Conservation (phyloP, 2,797 vertebrate species). For the Acridotheres tristis region DNA sequence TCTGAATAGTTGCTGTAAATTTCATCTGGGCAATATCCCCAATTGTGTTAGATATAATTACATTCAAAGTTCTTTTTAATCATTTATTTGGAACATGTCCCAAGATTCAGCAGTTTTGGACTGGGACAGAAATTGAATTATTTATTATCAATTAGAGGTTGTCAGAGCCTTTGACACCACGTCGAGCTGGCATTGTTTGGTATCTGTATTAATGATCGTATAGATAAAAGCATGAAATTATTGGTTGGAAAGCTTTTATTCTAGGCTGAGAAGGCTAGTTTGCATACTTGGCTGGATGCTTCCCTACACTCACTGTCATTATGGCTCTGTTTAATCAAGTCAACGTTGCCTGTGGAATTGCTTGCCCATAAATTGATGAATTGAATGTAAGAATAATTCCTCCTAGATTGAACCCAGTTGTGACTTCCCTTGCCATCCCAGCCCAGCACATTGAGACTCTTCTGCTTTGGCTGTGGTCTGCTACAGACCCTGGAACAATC, state of each 20-base stretch:
- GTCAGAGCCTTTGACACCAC: constrained; percentile 70
- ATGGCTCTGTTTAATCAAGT: constrained; percentile 69
- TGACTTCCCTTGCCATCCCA: constrained; percentile 60
- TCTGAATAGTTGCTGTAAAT: constrained; percentile 57
- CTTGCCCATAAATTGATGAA: constrained; percentile 64
- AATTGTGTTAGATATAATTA: constrained; percentile 70
- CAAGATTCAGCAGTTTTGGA: constrained; percentile 69
- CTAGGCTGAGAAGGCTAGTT: constrained; percentile 56
- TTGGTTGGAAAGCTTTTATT: constrained; percentile 72
- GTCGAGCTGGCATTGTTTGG: constrained; percentile 65
- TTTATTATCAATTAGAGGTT: constrained; percentile 75
- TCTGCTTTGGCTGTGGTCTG: constrained; percentile 59
- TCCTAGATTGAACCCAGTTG: constrained; percentile 57
- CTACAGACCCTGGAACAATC: constrained; percentile 53
- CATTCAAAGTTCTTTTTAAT: constrained; percentile 71
- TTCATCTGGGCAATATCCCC: constrained; percentile 63
- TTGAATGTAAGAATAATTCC: constrained; percentile 61
- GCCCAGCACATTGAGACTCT: constrained; percentile 46
- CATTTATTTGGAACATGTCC: constrained; percentile 67
- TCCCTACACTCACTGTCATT: constrained; percentile 59
- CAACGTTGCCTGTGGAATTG: constrained; percentile 16
- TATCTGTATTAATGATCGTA: constrained; percentile 72
- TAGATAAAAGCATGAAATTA: constrained; percentile 74
- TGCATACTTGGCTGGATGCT: constrained; percentile 70
- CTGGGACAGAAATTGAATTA: constrained; percentile 70